Base-by-base conservation (phyloP, 2,888 invertebrate genomes). In the Cordilura impudica region DNA sequence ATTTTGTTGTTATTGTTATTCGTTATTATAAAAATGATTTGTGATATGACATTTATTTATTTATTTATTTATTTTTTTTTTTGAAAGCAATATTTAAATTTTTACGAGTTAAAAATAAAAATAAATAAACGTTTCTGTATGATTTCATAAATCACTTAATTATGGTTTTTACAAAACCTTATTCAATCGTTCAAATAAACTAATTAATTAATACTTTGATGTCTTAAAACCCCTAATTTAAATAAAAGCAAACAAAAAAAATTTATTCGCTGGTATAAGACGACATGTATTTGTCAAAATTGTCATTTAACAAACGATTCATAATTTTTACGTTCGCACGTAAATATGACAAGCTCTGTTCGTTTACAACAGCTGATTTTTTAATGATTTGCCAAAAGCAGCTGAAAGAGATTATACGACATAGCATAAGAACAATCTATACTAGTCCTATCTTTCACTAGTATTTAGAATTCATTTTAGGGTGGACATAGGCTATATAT, bases 11-110 rank as follows among this genome's bases (percentile, higher is more conserved):
- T 53, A 43, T 53, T 79, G 67, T 69, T 69, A 65, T 58, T 45
- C 39, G 65, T 66, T 53, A 66, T 63, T 75, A 79, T 79, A 79
- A 79, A 79, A 79, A 79, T 79, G 79, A 79, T 79, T 79, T 79
- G 75, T 79, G 54, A 29, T 43, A 54, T 43, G 35, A 45, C 18
- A 49, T 49, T 65, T 65, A n/a, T 45, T 7, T 49, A 21, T 19
- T 49, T 58, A 51, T 45, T 29, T 53, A 45, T 60, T 53, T 19
- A 67, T 75, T 56, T 21, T 29, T 69, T n/a, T n/a, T 39, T 39
- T 39, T 39, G 35, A 39, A 39, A n/a, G 35, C n/a, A 39, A 39
- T 39, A 39, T 39, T 39, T 39, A 39, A n/a, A 39, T 39, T 39
- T 26, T 39, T 39, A 39, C n/a, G 35, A 39, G 12, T 39, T 39